Evolutionary conservation across 2,888 invertebrate species (phyloP).

Genomic region (Escarpia spicata): DNA sequence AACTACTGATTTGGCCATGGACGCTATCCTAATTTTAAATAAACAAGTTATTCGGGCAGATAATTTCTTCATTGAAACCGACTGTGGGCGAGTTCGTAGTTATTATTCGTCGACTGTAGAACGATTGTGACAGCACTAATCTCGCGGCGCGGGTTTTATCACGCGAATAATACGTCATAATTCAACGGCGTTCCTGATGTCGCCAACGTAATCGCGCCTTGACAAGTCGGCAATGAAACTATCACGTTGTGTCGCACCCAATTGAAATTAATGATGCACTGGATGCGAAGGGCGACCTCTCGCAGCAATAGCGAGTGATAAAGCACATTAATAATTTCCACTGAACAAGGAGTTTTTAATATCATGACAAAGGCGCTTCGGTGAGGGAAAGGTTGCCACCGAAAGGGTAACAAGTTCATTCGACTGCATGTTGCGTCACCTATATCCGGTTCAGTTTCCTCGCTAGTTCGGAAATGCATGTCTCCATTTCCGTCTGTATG

Average conservation of each 20-base stretch:
- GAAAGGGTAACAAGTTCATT: not conserved
- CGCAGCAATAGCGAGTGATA: not conserved
- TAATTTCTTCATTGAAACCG: not conserved
- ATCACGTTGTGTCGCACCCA: not conserved
- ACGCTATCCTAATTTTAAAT: not conserved
- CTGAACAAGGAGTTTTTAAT: not conserved
- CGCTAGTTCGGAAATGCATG: not conserved
- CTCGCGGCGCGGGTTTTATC: not conserved
- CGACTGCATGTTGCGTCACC: not conserved
- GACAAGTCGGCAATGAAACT: not conserved
- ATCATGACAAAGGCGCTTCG: not conserved
- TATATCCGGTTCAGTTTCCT: not conserved
- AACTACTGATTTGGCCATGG: not conserved
- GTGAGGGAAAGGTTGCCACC: not conserved
- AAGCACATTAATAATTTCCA: constrained; percentile 7
- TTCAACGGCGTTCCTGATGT: not conserved
- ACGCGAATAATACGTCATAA: not conserved
- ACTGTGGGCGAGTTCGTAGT: not conserved
- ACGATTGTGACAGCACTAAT: not conserved
- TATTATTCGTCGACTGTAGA: not conserved
- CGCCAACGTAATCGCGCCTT: not conserved
- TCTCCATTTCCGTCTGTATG: no score
- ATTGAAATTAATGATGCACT: not conserved
- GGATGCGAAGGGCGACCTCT: not conserved
- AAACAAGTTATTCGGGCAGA: not conserved